Evolutionary conservation across 2,113 vertebrate species (phyloP), one percentile per base, ranked within the genome.

Genomic region (Cyprinodon variegatus): DNA sequence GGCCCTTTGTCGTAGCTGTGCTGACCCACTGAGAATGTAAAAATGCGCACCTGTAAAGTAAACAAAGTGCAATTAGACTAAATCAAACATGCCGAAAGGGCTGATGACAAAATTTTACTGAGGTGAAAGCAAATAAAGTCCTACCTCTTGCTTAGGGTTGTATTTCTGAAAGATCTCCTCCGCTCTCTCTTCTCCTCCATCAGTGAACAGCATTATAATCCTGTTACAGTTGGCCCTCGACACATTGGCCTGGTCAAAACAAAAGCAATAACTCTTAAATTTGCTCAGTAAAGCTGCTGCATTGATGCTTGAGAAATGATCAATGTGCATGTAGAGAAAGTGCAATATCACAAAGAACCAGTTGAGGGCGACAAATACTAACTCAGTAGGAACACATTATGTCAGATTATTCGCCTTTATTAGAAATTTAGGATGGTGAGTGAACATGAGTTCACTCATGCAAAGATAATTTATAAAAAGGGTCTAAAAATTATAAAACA

Each of bases 131-230:
- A 57, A 3, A 20, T 53, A 3, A 57, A 38, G 12, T 39, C 76
- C 40, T 88, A 98, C 98, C 87, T 93, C 96, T 93, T 96, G 96
- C 61, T 97, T 94, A 36, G 94, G 93, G 57, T 99, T 99, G 65
- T 97, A 96, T 81, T 94, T 94, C 14, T 95, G 41, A 89, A 99
- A 99, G 90, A 98, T 97, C 91, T 97, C 96, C 78, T 98, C 95
- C 0, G 97, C 98, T 85, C 93, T 93, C 85, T 99, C 98, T 87
- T 99, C 98, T 70, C 98, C 98, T 70, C 97, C 98, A 39, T 99
- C 98, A 13, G 98, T 99, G 90, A 99, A 99, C 40, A 99, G 91
- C 98, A 99, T 99, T 78, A 99, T 99, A 77, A 99, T 99, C 92
- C 98, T 99, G 90, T 99, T 99, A 88, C 98, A 99, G 91, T 99